Evolutionary conservation across 2,113 vertebrate genomes (phyloP), one percentile per base, ranked within the genome.

Genomic region (Mormyrus lacerda): DNA sequence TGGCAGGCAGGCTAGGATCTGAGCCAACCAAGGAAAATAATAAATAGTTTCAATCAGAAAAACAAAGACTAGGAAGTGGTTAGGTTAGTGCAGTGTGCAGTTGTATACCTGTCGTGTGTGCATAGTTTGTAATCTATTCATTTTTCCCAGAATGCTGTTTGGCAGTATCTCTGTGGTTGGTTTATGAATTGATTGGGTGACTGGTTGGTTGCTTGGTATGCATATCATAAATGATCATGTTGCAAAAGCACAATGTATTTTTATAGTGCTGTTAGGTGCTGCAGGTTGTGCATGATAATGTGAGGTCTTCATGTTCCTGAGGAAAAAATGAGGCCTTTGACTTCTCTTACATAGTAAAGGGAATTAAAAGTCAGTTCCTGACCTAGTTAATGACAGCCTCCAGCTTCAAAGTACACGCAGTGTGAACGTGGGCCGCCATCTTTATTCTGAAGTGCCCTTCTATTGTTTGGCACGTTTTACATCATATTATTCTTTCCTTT

Each of bases 331-430:
- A 47, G 89, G 61, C 87, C 51, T 61, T 17, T 50, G 85, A 69
- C 90, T 91, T 92, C 65, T n/a, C 76, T 90, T 90, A 90, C 84
- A 90, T 88, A 85, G 88, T 89, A 89, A n/a, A 91, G 93, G 92
- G 94, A 93, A 11, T 90, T 95, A 92, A 94, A 92, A 93, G 90
- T 91, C 89, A 90, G 89, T 91, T 89, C 85, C 93, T 95, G 94
- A 94, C 94, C 93, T 92, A 94, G 90, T 94, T 94, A 90, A 79
- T 91, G 85, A 87, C 53, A 89, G 85, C 87, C 82, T 88, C 89
- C 92, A 65, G 89, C 87, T 65, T 88, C 82, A 90, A 89, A 11
- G 50, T 58, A 89, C 48, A 51, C 5, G 31, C 35, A 24, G 39
- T 88, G 31, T 76, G 35, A 76, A 76, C 73, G 1, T 39, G 35